phyloP scores from a whole-genome alignment of 2,113 vertebrate genomes.

The Passer domesticus region DNA sequence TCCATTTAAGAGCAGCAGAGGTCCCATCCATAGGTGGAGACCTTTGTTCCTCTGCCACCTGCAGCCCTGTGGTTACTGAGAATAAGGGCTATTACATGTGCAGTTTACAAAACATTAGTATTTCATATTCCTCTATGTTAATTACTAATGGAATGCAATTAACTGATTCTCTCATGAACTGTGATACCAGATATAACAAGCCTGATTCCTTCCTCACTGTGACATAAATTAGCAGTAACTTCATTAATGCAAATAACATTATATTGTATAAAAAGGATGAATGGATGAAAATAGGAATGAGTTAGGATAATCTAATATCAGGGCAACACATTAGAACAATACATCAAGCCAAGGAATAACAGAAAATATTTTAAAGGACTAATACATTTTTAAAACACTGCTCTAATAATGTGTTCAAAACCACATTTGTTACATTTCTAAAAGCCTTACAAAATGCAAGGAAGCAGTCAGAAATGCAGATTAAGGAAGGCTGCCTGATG shows the following conservation, averaged over 20 bases:
- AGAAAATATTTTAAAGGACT: not conserved
- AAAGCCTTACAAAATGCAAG: not conserved
- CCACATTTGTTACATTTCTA: not conserved
- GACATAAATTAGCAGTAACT: conserved; percentile 50
- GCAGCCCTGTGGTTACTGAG: not conserved
- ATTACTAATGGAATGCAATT: conserved; percentile 57
- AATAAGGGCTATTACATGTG: not conserved
- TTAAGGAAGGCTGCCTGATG: not conserved
- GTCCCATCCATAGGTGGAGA: not conserved
- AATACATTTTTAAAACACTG: not conserved
- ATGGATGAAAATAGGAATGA: not conserved
- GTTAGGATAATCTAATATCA: not conserved
- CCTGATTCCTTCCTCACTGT: conserved; percentile 21
- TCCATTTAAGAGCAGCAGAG: not conserved
- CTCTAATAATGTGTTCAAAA: not conserved
- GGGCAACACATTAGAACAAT: not conserved
- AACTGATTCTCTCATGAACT: conserved; percentile 24
- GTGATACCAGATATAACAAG: conserved; percentile 33
- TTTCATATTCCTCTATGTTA: conserved; percentile 37
- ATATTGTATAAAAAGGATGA: conserved; percentile 15
- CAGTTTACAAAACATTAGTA: conserved; percentile 33
- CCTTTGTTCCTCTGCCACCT: not conserved
- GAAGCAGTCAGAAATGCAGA: not conserved
- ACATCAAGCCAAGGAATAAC: not conserved
- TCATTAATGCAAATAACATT: conserved; percentile 31